These are phyloP conservation scores for Borostomias antarcticus DNA, from an alignment of 2,797 vertebrate genomes.

Conservation along the genomic window DNA sequence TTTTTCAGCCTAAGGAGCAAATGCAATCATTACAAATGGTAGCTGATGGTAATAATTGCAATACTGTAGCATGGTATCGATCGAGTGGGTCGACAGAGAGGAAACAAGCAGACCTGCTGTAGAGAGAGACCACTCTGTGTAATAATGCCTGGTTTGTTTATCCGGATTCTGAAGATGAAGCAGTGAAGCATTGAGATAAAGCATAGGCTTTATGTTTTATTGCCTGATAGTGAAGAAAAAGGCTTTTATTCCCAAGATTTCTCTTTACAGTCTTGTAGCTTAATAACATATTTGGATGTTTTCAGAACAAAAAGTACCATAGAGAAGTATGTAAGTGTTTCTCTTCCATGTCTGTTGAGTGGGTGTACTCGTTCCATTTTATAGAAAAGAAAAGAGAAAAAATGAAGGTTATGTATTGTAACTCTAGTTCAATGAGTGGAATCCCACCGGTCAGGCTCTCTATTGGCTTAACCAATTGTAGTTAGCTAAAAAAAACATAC, in stretches of 20 bases:
- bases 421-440: too few relatives aligned
- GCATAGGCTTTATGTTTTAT: constrained; percentile 46
- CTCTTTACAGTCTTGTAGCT: constrained; percentile 26
- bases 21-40: constrained; percentile 73
- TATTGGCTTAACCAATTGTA: too few relatives aligned
- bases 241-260: constrained; percentile 23
- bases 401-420: too few relatives aligned
- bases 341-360: too few relatives aligned
- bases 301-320: too few relatives aligned
- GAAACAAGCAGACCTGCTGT: constrained; percentile 61
- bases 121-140: constrained; percentile 37
- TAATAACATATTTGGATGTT: constrained; percentile 13
- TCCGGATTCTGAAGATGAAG: constrained; percentile 45
- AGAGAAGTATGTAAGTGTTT: too few relatives aligned
- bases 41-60: constrained; percentile 76
- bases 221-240: constrained; percentile 37
- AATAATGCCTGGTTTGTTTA: constrained; percentile 55
- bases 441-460: too few relatives aligned
- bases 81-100: constrained; percentile 59
- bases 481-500: too few relatives aligned
- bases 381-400: too few relatives aligned
- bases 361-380: too few relatives aligned
- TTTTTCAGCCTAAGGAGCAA: constrained; percentile 69
- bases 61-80: constrained; percentile 68
- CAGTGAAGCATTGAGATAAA: constrained; percentile 45